Percentiles rank a stretch among this genome's conserved stretches.
phyloP scores from a whole-genome alignment of 2,113 vertebrate genomes.

The Phrynosoma blainvillii region DNA sequence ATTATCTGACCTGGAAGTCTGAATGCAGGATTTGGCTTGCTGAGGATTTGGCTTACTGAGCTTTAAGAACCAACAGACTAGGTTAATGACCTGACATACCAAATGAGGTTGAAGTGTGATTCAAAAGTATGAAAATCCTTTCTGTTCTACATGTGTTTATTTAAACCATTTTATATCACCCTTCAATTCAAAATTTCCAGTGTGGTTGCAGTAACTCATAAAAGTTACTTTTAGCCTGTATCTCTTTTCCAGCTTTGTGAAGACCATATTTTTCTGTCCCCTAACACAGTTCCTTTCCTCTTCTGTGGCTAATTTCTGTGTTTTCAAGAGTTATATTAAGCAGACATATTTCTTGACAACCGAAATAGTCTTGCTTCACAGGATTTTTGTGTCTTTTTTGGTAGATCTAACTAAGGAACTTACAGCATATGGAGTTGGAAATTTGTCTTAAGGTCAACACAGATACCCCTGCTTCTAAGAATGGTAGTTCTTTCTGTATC shows the following conservation, averaged over 20 bases:
- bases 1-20: slow-evolving; percentile 32
- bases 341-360: not conserved
- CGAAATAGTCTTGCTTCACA: too few species aligned
- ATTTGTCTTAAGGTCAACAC: too few species aligned
- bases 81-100: not conserved
- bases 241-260: too few species aligned
- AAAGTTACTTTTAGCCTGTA: not conserved
- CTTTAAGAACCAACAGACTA: not conserved
- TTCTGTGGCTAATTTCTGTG: not conserved
- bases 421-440: too few species aligned
- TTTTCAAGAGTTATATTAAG: not conserved
- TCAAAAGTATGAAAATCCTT: not conserved
- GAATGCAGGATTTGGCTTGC: not conserved
- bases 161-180: not conserved
- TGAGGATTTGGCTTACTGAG: not conserved
- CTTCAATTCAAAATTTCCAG: not conserved
- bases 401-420: too few species aligned
- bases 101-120: not conserved
- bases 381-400: too few species aligned
- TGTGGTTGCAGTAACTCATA: not conserved
- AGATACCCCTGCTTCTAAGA: too few species aligned
- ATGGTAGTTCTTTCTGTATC: too few species aligned
- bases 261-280: not conserved
- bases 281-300: not conserved
- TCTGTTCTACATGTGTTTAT: not conserved